These are phyloP conservation scores for Botia kubotai DNA, from an alignment of 2,797 vertebrate species.

Conservation along the genomic window DNA sequence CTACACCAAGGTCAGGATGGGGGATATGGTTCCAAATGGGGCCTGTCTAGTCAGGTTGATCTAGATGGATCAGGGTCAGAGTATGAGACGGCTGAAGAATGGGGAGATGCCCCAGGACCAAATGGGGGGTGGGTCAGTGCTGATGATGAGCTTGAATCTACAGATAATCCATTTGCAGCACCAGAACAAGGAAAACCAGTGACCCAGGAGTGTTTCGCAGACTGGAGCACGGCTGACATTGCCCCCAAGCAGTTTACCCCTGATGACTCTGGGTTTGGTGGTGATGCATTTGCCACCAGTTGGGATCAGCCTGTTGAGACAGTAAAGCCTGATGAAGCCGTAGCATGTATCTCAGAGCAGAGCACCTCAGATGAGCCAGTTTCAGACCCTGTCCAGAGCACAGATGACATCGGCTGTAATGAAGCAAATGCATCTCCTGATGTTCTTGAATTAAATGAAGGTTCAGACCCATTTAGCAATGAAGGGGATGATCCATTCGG, in stretches of 20 bases:
- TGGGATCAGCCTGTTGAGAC: constrained; percentile 36
- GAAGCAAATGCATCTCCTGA: constrained; percentile 7
- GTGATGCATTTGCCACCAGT: constrained; percentile 36
- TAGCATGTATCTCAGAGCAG: constrained; percentile 9
- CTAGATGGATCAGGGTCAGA: constrained; percentile 74
- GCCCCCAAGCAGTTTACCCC: constrained; percentile 24
- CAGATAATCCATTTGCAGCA: constrained; percentile 27
- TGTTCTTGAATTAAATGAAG: constrained; percentile 33
- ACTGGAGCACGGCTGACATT: constrained; percentile 34
- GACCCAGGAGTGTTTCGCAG: constrained; percentile 34
- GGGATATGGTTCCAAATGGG: constrained; percentile 48
- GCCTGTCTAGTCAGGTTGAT: constrained; percentile 60
- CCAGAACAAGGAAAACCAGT: constrained; percentile 31
- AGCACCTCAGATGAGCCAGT: neutral
- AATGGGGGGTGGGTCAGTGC: constrained; percentile 70
- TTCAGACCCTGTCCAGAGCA: constrained; percentile 19
- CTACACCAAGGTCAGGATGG: constrained; percentile 42
- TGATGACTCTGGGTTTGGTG: constrained; percentile 18
- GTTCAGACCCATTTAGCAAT: constrained; percentile 45
- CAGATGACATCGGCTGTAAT: constrained; percentile 11
- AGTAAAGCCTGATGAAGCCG: neutral
- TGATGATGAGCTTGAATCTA: constrained; percentile 67
- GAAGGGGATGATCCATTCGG: constrained; percentile 48
- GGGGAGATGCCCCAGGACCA: constrained; percentile 68
- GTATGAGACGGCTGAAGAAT: constrained; percentile 79